Evolutionary conservation across 2,113 vertebrate species (phyloP), one percentile per base, ranked within the genome.

Genomic region (Esox niger): DNA sequence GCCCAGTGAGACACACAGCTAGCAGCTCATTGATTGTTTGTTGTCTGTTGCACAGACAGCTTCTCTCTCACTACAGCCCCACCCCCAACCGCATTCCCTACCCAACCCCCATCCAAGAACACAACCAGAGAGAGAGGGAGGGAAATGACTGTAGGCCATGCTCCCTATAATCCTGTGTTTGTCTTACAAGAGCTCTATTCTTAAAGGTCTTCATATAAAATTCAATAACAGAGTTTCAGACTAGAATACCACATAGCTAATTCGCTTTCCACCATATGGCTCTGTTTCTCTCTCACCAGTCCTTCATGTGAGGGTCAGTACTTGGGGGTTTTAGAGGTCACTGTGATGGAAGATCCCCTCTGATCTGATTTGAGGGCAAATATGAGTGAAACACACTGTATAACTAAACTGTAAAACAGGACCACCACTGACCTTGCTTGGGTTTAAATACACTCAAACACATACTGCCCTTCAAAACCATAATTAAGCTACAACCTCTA

Each of bases 91-190:
- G n/a, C n/a, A 43, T 6, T n/a, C n/a, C n/a, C n/a, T n/a, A n/a
- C n/a, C n/a, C n/a, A n/a, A n/a, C n/a, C n/a, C n/a, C n/a, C n/a
- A n/a, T n/a, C n/a, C n/a, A n/a, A n/a, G n/a, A n/a, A n/a, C n/a
- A n/a, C n/a, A n/a, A n/a, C n/a, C n/a, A n/a, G 47, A 49, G 47
- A 49, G 47, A 49, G 47, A 78, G 78, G 77, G 68, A 84, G 73
- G 74, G 58, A 75, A 64, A 76, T 77, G 70, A 82, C 80, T 84
- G 31, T 52, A 71, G 82, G 86, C 79, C 71, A 76, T 80, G 76
- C 84, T 87, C 84, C 77, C 74, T 79, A 79, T 88, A 87, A 89
- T 89, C 84, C 81, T 80, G 64, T 85, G 86, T 86, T 89, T 88
- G 84, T 89, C 68, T 87, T 82, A 76, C 82, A 90, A 72, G 79